Evolutionary conservation across 2,797 vertebrate genomes (phyloP), one percentile per base, ranked within the genome.

Genomic region (Aselliscus stoliczkanus): DNA sequence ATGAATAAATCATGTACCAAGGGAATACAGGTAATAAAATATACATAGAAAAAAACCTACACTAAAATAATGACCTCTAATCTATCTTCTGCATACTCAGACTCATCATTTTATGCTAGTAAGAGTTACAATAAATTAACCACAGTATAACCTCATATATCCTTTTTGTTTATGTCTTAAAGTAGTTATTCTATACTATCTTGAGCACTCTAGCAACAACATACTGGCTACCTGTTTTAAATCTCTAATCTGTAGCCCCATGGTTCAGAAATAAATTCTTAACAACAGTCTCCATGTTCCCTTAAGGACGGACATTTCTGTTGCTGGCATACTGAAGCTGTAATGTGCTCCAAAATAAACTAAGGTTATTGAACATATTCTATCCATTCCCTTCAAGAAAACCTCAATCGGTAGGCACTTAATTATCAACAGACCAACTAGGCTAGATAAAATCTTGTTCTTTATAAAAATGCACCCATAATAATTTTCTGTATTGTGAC

Each of bases 61-160:
- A 64, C 6, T 94, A 62, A 93, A 90, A 88, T 80, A 83, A 86
- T 37, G 2, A 81, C 88, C 89, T 91, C 7, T 87, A 89, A 92
- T 73, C 37, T 88, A 14, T 88, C 44, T 88, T 86, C 44, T 39
- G 7, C 8, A 77, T 84, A 47, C 1, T 77, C 42, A 69, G 42
- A 58, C 2, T 81, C 17, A 69, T 58, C 44, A 93, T 86, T 93
- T 89, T 89, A 67, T 88, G n/a, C 25, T 47, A 83, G 17, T 73
- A 69, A 70, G 1, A 87, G 31, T 31, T 88, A 79, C 20, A 85
- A 75, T 34, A 76, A 92, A 87, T 89, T 87, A 94, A 76, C 20
- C 44, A 85, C 31, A 60, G 10, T 54, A 47, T 80, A 80, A 69
- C 31, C 34, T 56, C 70, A 82, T 64, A 70, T 34, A 37, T 34